Conservation (phyloP, 2,797 vertebrate genomes). For the Catostomus latipinnis region DNA sequence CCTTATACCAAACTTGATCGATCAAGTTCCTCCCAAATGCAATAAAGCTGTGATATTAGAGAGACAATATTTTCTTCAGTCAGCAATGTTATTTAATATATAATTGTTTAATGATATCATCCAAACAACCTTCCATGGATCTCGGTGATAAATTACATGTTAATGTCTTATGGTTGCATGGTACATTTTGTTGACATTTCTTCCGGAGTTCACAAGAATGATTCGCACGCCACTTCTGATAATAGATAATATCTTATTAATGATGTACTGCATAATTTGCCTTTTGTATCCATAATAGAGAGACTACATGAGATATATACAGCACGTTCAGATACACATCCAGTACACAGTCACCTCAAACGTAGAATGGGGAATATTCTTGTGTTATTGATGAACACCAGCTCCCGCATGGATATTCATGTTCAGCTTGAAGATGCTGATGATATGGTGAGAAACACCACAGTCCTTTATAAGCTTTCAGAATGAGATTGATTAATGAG, state of each 20-base stretch:
- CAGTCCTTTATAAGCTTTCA: conserved; percentile 4
- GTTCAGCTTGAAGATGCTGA: conserved; percentile 39
- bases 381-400: conserved; percentile 34
- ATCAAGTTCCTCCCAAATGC: too few relatives aligned
- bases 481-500: background rate
- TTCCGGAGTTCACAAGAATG: conserved; percentile 39
- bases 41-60: conserved; percentile 1
- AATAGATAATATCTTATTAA: conserved; percentile 50
- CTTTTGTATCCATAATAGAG: conserved; percentile 56
- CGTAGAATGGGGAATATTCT: conserved; percentile 41
- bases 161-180: conserved; percentile 34
- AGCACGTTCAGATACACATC: conserved; percentile 58
- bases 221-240: conserved; percentile 16
- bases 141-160: conserved; percentile 36
- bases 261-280: conserved; percentile 57
- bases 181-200: conserved; percentile 34
- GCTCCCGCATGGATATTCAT: conserved; percentile 32
- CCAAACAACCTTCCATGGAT: conserved; percentile 35
- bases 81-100: conserved; percentile 31
- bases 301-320: conserved; percentile 57
- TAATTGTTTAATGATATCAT: conserved; percentile 35
- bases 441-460: conserved; percentile 27
- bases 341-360: conserved; percentile 39
- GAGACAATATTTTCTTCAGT: background rate
- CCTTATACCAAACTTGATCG: too few relatives aligned